Evolutionary conservation across 2,797 vertebrate species (phyloP).

Genomic region (Sebastes minor): DNA sequence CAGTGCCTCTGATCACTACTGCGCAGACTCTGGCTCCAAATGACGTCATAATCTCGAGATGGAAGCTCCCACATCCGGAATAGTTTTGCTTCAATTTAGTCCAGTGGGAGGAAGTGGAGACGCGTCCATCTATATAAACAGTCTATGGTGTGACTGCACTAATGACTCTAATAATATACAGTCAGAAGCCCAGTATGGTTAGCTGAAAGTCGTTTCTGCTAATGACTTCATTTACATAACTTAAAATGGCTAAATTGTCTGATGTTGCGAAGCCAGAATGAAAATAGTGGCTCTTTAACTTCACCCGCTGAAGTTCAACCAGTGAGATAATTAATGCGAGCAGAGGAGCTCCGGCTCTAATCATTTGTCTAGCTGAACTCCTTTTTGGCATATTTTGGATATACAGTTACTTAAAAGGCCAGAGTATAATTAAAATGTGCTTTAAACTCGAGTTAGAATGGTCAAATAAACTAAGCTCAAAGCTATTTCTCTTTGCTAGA

Average conservation of each 20-base stretch:
- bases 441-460: background rate
- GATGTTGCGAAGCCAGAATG: background rate
- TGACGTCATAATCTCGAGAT: too few relatives aligned
- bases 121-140: background rate
- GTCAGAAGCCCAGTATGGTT: background rate
- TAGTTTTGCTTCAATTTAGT: too few relatives aligned
- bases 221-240: conserved; percentile 3
- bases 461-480: conserved; percentile 10
- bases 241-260: background rate
- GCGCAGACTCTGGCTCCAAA: too few relatives aligned
- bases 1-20: too few relatives aligned
- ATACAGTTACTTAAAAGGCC: background rate
- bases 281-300: background rate
- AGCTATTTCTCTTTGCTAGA: background rate
- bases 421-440: background rate
- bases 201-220: background rate
- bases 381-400: conserved; percentile 1
- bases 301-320: background rate
- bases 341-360: background rate
- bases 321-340: background rate
- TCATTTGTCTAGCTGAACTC: conserved; percentile 1
- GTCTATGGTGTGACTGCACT: background rate
- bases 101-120: too few relatives aligned
- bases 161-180: background rate
- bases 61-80: too few relatives aligned